Evolutionary conservation across 2,797 vertebrate genomes (phyloP), one percentile per base, ranked within the genome.

Genomic region (Enteromius viviparus): DNA sequence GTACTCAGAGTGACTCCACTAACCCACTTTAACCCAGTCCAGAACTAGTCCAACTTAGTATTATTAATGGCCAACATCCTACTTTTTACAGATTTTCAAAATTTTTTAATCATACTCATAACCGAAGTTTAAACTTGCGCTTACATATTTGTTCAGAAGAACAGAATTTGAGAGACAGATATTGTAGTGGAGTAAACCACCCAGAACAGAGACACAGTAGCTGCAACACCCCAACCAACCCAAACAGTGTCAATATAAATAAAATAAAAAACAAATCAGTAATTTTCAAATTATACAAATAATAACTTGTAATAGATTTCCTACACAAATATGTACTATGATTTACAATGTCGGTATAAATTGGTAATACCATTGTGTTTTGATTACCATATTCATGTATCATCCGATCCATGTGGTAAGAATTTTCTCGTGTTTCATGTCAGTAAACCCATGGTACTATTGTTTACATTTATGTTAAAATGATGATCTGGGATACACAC

Each of bases 1-100:
- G 60, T 60, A 92, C 88, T 91, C 92, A 93, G 92, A 72, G 90
- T 91, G 92, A 34, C 51, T 49, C 37, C 15, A 69, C 55, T 83
- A 76, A 80, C 75, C 66, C 23, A 72, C 34, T 62, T 40, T 69
- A 78, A 81, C 76, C 76, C 21, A 62, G 45, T 40, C 76, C 60
- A 53, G 68, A 76, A 74, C 69, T 29, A 70, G 69, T 37, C 29
- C 10, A 2, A 9, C 42, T 23, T 51, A 34, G 45, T 42, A 70
- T 70, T 49, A 58, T 62, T 77, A 76, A 85, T 69, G 17, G 15
- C 11, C 42, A 40, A 70, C 29, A 37, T 70, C 21, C 42, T 26
- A 17, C 19, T 26, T 40, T 26, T 69, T 53, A 45, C 17, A 47
- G 4, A 37, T 74, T 74, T 74, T 74, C 29, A 74, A 19, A 37